Base-by-base conservation (phyloP, 2,113 vertebrate genomes). In the Crocuta crocuta region DNA sequence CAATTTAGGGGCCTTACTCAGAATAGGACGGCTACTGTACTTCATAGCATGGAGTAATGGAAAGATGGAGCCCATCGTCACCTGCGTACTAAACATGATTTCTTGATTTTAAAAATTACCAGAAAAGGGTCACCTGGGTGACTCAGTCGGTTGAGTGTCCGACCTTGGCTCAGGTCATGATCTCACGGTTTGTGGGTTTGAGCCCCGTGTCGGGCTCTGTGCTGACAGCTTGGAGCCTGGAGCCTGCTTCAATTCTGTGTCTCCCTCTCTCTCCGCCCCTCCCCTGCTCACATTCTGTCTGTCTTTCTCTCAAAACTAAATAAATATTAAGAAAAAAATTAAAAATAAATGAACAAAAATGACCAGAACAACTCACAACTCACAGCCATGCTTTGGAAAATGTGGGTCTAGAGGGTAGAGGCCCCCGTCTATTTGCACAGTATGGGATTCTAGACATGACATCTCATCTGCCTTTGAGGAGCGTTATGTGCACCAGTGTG, bases 301-400 rank as follows among this genome's bases (percentile, higher is more conserved):
- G 39, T 58, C 55, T 58, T 17, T 58, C 55, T 55, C 53, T 58
- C 55, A 58, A 21, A 58, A 58, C 19, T 58, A 55, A 55, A 55
- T 55, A 58, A 58, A 58, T 19, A 58, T 58, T 58, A 50, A 50
- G 7, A 58, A 58, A 58, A 58, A 58, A 58, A 21, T 58, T 58
- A 58, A 58, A 21, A 58, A 7, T 58, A 58, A 58, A 58, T 58
- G 55, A 21, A 7, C 21, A 58, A 21, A 58, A 58, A 58, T 19
- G 48, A 79, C 10, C 24, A 48, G 65, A 74, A 81, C 31, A 45
- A 31, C 17, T 53, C 15, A 35, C n/a, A 48, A 26, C 50, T 50
- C 50, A 50, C 13, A 50, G 50, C 21, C 35, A 35, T 39, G 65
- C 33, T 70, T 45, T 91, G 85, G 92, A 63, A 93, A 80, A 93